Evolutionary conservation across 2,797 vertebrate species (phyloP).

Genomic region (Trachops cirrhosus): DNA sequence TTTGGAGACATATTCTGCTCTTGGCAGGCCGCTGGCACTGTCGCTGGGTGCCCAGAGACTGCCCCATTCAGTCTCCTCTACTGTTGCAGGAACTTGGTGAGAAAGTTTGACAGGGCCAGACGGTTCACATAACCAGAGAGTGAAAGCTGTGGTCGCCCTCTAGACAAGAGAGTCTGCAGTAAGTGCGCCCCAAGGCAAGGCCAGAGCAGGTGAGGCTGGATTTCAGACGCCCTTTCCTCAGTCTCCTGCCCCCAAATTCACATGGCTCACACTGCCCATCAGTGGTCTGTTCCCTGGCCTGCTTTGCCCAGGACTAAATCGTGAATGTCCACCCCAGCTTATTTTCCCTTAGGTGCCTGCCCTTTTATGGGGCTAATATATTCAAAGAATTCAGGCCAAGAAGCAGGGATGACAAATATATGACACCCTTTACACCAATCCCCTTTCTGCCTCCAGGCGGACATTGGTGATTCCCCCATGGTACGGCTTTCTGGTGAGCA

Average conservation of each 20-base stretch:
- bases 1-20: not conserved
- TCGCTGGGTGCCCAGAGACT: not conserved
- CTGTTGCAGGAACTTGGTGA: not conserved
- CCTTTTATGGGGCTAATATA: not conserved
- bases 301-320: not conserved
- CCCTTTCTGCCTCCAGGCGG: not conserved
- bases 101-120: not conserved
- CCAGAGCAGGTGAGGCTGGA: not conserved
- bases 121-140: not conserved
- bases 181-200: not conserved
- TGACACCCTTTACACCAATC: not conserved
- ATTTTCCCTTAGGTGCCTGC: not conserved
- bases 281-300: not conserved
- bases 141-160: not conserved
- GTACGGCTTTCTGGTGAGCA: not conserved
- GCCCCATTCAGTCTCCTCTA: not conserved
- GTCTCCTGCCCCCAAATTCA: not conserved
- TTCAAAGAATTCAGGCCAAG: not conserved
- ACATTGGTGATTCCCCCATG: not conserved
- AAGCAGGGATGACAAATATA: not conserved
- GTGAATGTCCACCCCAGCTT: not conserved
- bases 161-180: not conserved
- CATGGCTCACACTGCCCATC: not conserved
- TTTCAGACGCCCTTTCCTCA: not conserved
- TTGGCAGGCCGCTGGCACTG: not conserved